Evolutionary conservation across 1,140 invertebrate genomes (phyloP).

Genomic region (Metopolophium dirhodum): DNA sequence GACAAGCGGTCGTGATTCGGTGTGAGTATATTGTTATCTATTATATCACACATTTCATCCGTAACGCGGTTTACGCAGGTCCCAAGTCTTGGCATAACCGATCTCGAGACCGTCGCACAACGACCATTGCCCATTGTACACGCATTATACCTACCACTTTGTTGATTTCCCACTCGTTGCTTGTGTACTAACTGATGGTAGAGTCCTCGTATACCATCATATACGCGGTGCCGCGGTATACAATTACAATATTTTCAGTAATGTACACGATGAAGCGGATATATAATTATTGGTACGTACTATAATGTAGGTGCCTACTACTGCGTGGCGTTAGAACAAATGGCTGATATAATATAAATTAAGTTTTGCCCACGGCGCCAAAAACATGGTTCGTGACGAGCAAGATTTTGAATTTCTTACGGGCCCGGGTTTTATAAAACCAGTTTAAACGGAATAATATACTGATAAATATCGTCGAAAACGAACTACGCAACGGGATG

Average conservation of each 20-base stretch:
- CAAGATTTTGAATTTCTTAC: slow-evolving; percentile 24
- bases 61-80: no score
- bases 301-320: background rate
- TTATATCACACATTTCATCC: no score
- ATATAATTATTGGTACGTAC: background rate
- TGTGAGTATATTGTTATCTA: no score
- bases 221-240: background rate
- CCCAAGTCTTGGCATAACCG: no score
- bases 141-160: no score
- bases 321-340: background rate
- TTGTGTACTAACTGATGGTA: background rate
- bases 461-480: slow-evolving; percentile 14
- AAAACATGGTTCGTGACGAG: slow-evolving; percentile 39
- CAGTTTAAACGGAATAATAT: slow-evolving; percentile 6
- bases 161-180: no score
- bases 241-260: slow-evolving; percentile 14
- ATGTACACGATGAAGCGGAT: background rate
- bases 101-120: no score
- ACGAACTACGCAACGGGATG: background rate
- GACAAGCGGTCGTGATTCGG: no score
- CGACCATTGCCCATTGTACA: no score
- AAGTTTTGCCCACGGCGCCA: background rate
- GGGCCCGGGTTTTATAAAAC: background rate
- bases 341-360: slow-evolving; percentile 10
- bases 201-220: background rate